Percentiles rank a stretch among this genome's conserved stretches.
Conservation (phyloP, 2,888 invertebrate species). For the Elegia similella region DNA sequence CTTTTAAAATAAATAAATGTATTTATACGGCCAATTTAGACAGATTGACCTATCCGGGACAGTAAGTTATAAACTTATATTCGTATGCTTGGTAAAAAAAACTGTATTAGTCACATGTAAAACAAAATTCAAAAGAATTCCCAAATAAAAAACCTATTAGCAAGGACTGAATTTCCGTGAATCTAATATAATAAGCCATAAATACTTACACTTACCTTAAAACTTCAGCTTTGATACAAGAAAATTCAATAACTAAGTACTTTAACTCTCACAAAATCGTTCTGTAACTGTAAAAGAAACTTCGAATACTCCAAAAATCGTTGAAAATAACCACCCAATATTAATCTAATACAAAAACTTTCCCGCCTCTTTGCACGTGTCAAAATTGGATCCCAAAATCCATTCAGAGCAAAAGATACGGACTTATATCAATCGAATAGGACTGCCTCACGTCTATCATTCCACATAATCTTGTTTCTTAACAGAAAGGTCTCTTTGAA, state of each 20-base stretch:
- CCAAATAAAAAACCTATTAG: too few species aligned
- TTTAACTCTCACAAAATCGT: background rate
- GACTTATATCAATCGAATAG: slow-evolving; percentile 35
- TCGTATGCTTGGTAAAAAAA: too few species aligned
- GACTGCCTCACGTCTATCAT: slow-evolving; percentile 42
- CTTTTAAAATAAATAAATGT: too few species aligned
- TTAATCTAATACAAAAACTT: background rate
- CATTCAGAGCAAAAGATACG: slow-evolving; percentile 22
- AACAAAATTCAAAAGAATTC: too few species aligned
- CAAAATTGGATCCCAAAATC: background rate
- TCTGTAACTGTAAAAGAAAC: background rate
- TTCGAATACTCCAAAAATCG: background rate
- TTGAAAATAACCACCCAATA: background rate
- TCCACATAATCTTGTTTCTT: slow-evolving; percentile 57
- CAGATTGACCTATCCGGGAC: too few species aligned
- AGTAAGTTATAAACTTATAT: too few species aligned
- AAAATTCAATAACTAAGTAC: background rate
- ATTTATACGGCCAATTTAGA: too few species aligned
- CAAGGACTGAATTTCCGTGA: too few species aligned
- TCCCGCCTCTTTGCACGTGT: background rate
- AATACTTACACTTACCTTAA: too few species aligned
- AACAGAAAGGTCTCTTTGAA: slow-evolving; percentile 49
- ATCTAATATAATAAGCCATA: too few species aligned
- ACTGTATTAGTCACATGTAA: too few species aligned
- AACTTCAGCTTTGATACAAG: background rate